phyloP scores from a whole-genome alignment of 37 sponge, comb jelly and placozoan species.

The Cladorhizidae sp. region DNA sequence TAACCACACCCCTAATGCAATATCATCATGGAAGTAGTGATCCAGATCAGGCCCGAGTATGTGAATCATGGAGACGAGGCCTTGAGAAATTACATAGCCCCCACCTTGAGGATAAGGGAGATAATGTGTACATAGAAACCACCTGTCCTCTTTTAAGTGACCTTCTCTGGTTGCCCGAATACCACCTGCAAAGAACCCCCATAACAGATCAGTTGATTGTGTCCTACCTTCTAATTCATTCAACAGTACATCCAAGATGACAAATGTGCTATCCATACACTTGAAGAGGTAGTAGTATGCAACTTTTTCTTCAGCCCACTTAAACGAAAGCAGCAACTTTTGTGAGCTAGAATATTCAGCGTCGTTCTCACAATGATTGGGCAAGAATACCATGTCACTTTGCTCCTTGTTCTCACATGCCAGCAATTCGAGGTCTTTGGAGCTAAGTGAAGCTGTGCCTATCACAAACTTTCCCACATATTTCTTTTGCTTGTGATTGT shows the following conservation, averaged over 20 bases:
- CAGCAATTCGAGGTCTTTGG: neutral
- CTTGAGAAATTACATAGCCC: constrained; percentile 48
- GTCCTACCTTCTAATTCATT: constrained; percentile 13
- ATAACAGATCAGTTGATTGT: constrained; percentile 6
- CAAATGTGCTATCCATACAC: constrained; percentile 72
- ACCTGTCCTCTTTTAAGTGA: constrained; percentile 21
- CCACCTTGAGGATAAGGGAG: constrained; percentile 72
- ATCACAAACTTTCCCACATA: constrained; percentile 55
- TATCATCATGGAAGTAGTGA: constrained; percentile 55
- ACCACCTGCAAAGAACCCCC: constrained; percentile 56
- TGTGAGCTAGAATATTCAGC: constrained; percentile 23
- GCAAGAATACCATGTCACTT: constrained; percentile 62
- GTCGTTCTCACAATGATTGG: constrained; percentile 6
- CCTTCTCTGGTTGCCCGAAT: constrained; percentile 20
- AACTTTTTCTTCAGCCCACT: constrained; percentile 63
- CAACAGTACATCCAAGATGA: constrained; percentile 17
- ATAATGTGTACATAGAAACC: constrained; percentile 48
- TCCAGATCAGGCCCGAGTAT: constrained; percentile 18
- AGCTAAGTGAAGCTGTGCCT: constrained; percentile 19
- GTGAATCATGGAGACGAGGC: constrained; percentile 27
- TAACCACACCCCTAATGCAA: constrained; percentile 61
- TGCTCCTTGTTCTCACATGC: constrained; percentile 41
- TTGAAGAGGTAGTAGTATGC: constrained; percentile 63
- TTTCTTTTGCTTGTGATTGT: neutral
- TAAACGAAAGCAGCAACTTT: constrained; percentile 53